phyloP scores from a whole-genome alignment of 1,140 invertebrate genomes.

The Diorhabda elongata region DNA sequence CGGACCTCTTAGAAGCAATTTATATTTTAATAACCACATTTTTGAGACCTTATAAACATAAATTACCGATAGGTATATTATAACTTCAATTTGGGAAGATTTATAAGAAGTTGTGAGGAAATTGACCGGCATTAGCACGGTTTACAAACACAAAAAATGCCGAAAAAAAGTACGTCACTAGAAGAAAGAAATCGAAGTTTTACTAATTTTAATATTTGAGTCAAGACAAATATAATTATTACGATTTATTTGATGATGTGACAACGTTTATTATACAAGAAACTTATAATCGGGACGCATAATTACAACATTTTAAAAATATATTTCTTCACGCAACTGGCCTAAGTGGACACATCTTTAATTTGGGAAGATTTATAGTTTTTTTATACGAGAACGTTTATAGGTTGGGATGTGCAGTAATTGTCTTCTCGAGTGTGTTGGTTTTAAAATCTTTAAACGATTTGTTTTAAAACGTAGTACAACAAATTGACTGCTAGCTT shows the following conservation, averaged over 20 bases:
- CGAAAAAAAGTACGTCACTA: background rate
- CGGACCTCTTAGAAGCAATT: slow-evolving; percentile 23
- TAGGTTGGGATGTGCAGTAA: background rate
- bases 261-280: background rate
- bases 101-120: background rate
- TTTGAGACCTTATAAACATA: slow-evolving; percentile 20
- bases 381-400: slow-evolving; percentile 6
- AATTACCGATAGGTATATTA: slow-evolving; percentile 8
- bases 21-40: slow-evolving; percentile 25
- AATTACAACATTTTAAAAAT: background rate
- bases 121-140: background rate
- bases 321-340: background rate
- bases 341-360: background rate
- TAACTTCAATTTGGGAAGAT: slow-evolving; percentile 3
- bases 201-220: background rate
- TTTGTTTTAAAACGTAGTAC: background rate
- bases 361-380: slow-evolving; percentile 5
- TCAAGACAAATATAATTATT: background rate
- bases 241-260: background rate
- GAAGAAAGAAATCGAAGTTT: no score
- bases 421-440: slow-evolving; percentile 11
- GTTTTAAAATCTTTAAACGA: slow-evolving; percentile 8
- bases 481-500: background rate
- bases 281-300: background rate
- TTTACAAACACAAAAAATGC: background rate